These are phyloP conservation scores for Drosophila kohkoa DNA, from an alignment of 1,140 invertebrate species.

Conservation along the genomic window DNA sequence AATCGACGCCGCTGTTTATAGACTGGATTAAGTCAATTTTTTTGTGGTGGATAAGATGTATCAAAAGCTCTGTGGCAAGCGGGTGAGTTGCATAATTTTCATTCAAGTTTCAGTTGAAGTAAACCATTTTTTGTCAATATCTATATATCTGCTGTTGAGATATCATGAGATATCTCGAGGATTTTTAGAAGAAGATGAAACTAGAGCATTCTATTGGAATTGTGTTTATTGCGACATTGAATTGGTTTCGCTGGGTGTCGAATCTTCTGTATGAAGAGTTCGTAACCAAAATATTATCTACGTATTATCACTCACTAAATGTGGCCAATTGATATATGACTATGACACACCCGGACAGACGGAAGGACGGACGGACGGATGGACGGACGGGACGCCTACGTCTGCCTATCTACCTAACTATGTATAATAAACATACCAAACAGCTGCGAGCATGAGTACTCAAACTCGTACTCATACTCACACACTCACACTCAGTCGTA, in stretches of 20 bases:
- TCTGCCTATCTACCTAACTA: slow-evolving; percentile 9
- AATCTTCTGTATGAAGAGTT: slow-evolving; percentile 19
- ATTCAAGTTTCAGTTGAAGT: too few species aligned
- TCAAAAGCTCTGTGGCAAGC: slow-evolving; percentile 42
- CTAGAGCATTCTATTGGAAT: too few species aligned
- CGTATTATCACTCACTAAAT: slow-evolving; percentile 42
- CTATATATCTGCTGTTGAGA: too few species aligned
- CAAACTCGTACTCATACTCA: neutral
- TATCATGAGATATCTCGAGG: too few species aligned
- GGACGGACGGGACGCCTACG: neutral
- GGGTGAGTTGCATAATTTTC: slow-evolving; percentile 35
- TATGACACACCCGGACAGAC: slow-evolving; percentile 30
- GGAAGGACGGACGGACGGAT: too few species aligned
- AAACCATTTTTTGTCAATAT: too few species aligned
- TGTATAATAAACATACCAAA: slow-evolving; percentile 12
- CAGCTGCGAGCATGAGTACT: neutral
- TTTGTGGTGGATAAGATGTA: slow-evolving; percentile 47
- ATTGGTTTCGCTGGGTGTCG: neutral
- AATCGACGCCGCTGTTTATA: neutral
- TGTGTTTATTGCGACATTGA: slow-evolving; percentile 8
- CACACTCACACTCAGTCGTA: neutral
- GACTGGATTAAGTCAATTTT: slow-evolving; percentile 24
- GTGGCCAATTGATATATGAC: slow-evolving; percentile 34
- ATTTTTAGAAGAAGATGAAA: too few species aligned
- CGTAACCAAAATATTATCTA: slow-evolving; percentile 35